These are phyloP conservation scores for Pangasius sanitwongsei DNA, from an alignment of 2,797 vertebrate species.

Conservation along the genomic window DNA sequence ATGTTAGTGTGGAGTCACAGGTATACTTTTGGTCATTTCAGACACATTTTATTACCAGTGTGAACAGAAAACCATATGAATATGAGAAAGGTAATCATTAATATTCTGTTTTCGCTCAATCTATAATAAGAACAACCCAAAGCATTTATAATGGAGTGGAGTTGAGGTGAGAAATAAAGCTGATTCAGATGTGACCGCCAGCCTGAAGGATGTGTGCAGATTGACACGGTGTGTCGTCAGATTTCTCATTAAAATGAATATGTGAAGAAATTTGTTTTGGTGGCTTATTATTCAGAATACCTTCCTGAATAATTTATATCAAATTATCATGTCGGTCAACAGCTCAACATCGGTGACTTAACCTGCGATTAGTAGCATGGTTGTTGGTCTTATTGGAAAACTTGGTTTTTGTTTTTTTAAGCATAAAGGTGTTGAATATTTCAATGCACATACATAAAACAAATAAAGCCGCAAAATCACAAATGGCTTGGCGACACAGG, in stretches of 20 bases:
- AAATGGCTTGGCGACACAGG: not conserved
- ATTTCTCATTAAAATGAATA: conserved; percentile 32
- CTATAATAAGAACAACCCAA: not conserved
- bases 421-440: conserved; percentile 5
- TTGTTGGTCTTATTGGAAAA: conserved; percentile 6
- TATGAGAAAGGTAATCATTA: not conserved
- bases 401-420: not conserved
- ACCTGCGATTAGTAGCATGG: conserved; percentile 31
- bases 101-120: not conserved
- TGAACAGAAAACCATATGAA: not conserved
- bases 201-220: conserved; percentile 19
- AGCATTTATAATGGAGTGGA: not conserved
- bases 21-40: not conserved
- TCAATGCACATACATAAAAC: not conserved
- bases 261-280: conserved; percentile 54
- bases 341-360: conserved; percentile 23
- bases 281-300: conserved; percentile 58
- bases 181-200: not conserved
- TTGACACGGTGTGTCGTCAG: conserved; percentile 34
- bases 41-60: not conserved
- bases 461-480: not conserved
- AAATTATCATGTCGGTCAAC: conserved; percentile 35
- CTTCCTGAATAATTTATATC: conserved; percentile 50
- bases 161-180: not conserved
- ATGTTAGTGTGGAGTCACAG: not conserved